Base-by-base conservation (phyloP, 2,888 invertebrate genomes). In the Portevinia maculata region DNA sequence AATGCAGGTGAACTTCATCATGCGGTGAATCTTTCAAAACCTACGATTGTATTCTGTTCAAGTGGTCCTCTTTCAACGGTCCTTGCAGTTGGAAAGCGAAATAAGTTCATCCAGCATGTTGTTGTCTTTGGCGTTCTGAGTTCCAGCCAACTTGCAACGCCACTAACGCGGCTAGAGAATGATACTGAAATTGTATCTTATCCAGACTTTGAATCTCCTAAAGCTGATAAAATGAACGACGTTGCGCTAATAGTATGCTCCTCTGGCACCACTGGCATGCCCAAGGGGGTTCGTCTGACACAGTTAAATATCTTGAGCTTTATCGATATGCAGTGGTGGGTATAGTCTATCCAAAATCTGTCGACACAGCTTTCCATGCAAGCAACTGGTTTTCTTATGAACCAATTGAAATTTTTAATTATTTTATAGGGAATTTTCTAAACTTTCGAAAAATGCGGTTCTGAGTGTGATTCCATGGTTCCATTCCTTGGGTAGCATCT, bases 381-480 rank as follows among this genome's bases (percentile, higher is more conserved):
- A n/a, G n/a, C n/a, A n/a, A n/a, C n/a, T n/a, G n/a, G n/a, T n/a
- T n/a, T n/a, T n/a, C n/a, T n/a, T n/a, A n/a, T n/a, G n/a, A n/a
- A n/a, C n/a, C n/a, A n/a, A n/a, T n/a, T n/a, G n/a, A 8, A n/a
- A 8, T 15, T 28, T 17, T 62, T 0, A 24, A 32, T 37, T 15
- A 4, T 5, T 39, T 24, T 44, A 50, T 57, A 90, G 89, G 11
- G 86, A 87, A 71, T 86, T 87, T 3, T 87, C 88, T 8, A 59
- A 85, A 59, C 67, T 88, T 8, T 74, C 78, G 13, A 87, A 89
- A 0, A 87, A 90, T 21, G 87, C 88, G 1, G 86, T 92, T 53
- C 88, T 96, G 75, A 94, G 94, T 0, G 90, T 96, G 34, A 93
- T 96, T 74, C 97, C 97, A n/a, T 95, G 96, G 92, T 97, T 95